Evolutionary conservation across 2,888 invertebrate species (phyloP).

Genomic region (Actias luna): DNA sequence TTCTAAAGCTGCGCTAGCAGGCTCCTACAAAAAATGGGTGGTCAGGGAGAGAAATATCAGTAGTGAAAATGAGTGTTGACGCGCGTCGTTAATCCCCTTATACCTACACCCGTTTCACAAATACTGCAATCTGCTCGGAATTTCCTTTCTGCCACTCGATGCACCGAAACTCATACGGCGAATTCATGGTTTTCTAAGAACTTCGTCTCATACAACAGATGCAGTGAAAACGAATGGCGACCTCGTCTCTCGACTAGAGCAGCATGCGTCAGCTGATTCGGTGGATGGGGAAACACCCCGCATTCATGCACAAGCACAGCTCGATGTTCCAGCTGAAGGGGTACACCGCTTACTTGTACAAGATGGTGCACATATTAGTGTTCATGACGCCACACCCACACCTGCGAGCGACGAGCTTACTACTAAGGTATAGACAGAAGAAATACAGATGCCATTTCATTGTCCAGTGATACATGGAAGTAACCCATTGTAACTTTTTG

Average conservation of each 20-base stretch:
- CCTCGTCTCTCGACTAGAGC: constrained; percentile 63
- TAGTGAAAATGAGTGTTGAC: no score
- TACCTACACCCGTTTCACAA: no score
- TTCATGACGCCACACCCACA: constrained; percentile 53
- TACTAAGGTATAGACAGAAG: constrained; percentile 68
- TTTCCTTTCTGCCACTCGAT: no score
- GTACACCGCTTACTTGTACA: constrained; percentile 79
- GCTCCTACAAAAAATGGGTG: no score
- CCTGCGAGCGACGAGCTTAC: constrained; percentile 59
- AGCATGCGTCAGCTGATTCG: constrained; percentile 64
- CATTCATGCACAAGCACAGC: constrained; percentile 74
- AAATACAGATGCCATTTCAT: no score
- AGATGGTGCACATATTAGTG: constrained; percentile 61
- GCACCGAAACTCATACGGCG: no score
- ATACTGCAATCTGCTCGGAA: no score
- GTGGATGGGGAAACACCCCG: constrained; percentile 63
- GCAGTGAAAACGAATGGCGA: constrained; percentile 68
- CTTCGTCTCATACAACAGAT: constrained; percentile 46
- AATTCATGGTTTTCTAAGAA: no score
- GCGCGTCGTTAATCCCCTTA: no score
- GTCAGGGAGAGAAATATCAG: no score
- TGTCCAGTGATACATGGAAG: not conserved
- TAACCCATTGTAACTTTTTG: not conserved
- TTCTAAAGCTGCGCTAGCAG: no score
- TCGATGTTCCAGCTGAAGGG: constrained; percentile 81